These are phyloP conservation scores for Cantharis rustica DNA, from an alignment of 2,888 invertebrate genomes.

Conservation along the genomic window DNA sequence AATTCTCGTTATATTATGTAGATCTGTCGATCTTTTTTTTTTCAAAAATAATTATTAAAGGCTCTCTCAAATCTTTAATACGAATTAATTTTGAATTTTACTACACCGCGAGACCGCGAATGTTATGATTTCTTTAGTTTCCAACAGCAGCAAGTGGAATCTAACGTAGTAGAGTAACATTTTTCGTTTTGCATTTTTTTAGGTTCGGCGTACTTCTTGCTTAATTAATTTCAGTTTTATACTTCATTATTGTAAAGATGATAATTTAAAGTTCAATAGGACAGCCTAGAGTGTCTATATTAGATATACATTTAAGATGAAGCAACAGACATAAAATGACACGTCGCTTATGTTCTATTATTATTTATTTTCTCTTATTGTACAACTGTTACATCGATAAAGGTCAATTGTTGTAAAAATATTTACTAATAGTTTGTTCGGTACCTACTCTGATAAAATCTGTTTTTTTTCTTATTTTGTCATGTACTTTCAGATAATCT, in stretches of 20 bases:
- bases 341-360: background rate
- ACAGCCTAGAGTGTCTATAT: background rate
- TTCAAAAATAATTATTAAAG: no score
- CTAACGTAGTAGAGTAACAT: no score
- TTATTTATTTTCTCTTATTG: conserved; percentile 5
- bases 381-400: background rate
- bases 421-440: background rate
- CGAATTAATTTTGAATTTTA: no score
- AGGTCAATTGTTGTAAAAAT: background rate
- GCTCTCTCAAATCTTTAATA: no score
- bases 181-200: background rate
- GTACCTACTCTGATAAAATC: background rate
- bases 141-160: no score
- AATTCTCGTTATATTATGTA: background rate
- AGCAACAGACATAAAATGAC: background rate
- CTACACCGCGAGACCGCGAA: no score
- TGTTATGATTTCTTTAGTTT: no score
- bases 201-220: background rate
- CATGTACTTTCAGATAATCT: conserved; percentile 4
- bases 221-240: background rate
- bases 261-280: background rate
- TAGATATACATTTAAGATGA: background rate
- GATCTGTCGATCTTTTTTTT: no score
- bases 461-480: background rate
- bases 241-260: background rate